Percentiles rank a stretch among this genome's conserved stretches.
These are phyloP conservation scores for Sebastes umbrosus DNA, from an alignment of 2,797 vertebrate genomes.

Conservation along the genomic window DNA sequence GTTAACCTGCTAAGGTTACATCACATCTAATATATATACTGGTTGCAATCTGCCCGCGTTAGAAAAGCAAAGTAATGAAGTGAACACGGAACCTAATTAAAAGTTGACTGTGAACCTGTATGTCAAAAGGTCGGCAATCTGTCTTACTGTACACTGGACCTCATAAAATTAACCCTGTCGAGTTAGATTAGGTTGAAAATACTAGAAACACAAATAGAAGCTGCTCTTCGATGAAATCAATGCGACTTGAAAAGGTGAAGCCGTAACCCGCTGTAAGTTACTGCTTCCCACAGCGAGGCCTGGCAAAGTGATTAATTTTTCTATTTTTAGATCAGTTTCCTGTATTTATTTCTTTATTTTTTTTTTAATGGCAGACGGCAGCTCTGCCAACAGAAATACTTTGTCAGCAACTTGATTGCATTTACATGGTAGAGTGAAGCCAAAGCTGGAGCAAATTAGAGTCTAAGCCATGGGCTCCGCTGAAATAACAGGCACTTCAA, in stretches of 20 bases:
- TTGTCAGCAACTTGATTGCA: conserved; percentile 76
- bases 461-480: conserved; percentile 50
- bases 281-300: conserved; percentile 17
- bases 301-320: conserved; percentile 55
- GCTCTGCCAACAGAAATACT: conserved; percentile 74
- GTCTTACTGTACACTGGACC: conserved; percentile 53
- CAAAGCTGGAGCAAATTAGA: conserved; percentile 70
- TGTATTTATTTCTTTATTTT: conserved; percentile 56
- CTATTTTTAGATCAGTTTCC: conserved; percentile 72
- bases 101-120: conserved; percentile 59
- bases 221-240: conserved; percentile 21
- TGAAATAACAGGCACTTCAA: conserved; percentile 63
- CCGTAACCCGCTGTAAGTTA: conserved; percentile 36
- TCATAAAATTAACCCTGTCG: conserved; percentile 76
- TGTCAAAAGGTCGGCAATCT: conserved; percentile 68
- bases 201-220: conserved; percentile 28
- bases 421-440: conserved; percentile 77
- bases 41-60: conserved; percentile 52
- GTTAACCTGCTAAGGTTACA: conserved; percentile 78
- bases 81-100: conserved; percentile 67
- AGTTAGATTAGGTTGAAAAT: conserved; percentile 58
- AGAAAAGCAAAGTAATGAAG: conserved; percentile 70
- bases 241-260: conserved; percentile 38
- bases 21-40: conserved; percentile 66
- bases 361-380: conserved; percentile 55